Evolutionary conservation across 1,140 invertebrate genomes (phyloP).

Genomic region (Drosophila jambulina): DNA sequence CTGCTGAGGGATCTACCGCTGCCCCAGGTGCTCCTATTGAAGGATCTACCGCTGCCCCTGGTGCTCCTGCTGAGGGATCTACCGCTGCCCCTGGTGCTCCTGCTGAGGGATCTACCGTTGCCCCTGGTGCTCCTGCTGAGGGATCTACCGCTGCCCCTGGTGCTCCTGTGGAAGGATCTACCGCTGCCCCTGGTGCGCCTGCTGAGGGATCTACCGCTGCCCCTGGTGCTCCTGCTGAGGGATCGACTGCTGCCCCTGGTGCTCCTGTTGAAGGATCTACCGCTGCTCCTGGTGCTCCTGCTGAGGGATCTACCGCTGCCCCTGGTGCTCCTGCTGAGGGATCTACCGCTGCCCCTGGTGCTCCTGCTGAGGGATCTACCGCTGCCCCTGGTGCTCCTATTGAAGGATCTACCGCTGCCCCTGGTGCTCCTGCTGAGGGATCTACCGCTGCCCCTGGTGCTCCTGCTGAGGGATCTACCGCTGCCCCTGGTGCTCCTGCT

Average conservation of each 20-base stretch:
- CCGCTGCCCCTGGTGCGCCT: slow-evolving; percentile 12
- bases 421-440: slow-evolving; percentile 12
- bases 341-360: slow-evolving; percentile 5
- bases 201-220: slow-evolving; percentile 9
- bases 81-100: slow-evolving; percentile 4
- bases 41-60: slow-evolving; percentile 10
- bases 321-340: slow-evolving; percentile 12
- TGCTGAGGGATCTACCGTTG: slow-evolving; percentile 10
- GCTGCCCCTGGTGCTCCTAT: slow-evolving; percentile 9
- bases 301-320: slow-evolving; percentile 4
- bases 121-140: slow-evolving; percentile 3
- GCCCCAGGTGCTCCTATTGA: slow-evolving; percentile 15
- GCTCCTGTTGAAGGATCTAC: neutral
- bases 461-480: slow-evolving; percentile 8
- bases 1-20: neutral
- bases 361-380: slow-evolving; percentile 7
- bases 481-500: neutral
- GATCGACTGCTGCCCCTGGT: slow-evolving; percentile 20
- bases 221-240: neutral
- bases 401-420: slow-evolving; percentile 3
- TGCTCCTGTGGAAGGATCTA: slow-evolving; percentile 4
- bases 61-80: slow-evolving; percentile 6
- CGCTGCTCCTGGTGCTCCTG: slow-evolving; percentile 16
- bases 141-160: slow-evolving; percentile 12
- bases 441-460: slow-evolving; percentile 7